Percentiles rank a stretch among this genome's conserved stretches.
phyloP scores from a whole-genome alignment of 2,888 invertebrate species.

The Bursaphelenchus okinawaensis region DNA sequence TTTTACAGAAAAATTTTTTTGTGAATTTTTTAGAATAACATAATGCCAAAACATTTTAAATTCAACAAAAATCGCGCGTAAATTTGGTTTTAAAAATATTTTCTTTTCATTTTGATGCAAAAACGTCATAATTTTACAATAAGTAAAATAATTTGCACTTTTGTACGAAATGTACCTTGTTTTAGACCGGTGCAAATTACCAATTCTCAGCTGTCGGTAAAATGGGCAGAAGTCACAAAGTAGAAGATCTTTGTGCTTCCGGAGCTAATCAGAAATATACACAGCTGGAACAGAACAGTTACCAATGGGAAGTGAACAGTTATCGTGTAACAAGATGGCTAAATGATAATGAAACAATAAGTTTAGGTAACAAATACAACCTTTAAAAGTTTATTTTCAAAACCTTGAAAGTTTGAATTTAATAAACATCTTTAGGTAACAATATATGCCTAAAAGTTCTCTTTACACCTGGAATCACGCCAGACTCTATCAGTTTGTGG shows the following conservation, averaged over 20 bases:
- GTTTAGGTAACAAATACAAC: constrained; percentile 16
- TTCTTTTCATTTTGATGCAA: no score
- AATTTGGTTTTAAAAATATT: no score
- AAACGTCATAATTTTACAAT: no score
- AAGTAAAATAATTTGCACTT: no score
- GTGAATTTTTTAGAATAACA: no score
- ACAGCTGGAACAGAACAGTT: neutral
- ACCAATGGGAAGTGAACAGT: constrained; percentile 18
- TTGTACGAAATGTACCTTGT: neutral
- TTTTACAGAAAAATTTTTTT: no score
- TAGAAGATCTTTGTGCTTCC: constrained; percentile 23
- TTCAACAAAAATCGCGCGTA: no score
- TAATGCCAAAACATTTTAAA: no score
- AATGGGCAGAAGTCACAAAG: constrained; percentile 18
- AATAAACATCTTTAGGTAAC: constrained; percentile 17
- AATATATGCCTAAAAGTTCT: neutral
- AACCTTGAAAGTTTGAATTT: no score
- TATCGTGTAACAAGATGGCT: constrained; percentile 23
- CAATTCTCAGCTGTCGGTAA: constrained; percentile 20
- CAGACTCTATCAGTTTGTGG: neutral
- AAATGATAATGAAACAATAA: constrained; percentile 15
- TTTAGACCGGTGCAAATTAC: constrained; percentile 23
- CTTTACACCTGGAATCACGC: neutral
- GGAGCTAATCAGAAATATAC: constrained; percentile 17
- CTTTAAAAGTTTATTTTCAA: no score